phyloP scores from a whole-genome alignment of 2,113 vertebrate species.

The Entomyzon cyanotis region DNA sequence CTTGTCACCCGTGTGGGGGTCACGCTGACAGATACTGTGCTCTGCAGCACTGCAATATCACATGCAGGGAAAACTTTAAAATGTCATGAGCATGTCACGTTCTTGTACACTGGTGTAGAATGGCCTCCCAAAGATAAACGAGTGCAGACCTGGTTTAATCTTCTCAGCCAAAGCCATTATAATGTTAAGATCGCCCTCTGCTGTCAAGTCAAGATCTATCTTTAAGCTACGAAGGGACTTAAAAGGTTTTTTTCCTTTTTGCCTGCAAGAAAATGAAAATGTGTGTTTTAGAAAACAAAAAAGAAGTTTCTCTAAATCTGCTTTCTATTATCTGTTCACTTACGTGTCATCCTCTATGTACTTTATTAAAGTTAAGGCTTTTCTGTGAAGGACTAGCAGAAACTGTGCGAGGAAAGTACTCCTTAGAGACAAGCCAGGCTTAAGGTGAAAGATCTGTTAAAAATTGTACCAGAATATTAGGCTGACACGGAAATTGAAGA shows the following conservation, averaged over 20 bases:
- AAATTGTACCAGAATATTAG: neutral
- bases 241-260: conserved; percentile 95
- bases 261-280: conserved; percentile 74
- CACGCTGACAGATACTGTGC: neutral
- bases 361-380: conserved; percentile 94
- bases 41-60: neutral
- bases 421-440: conserved; percentile 89
- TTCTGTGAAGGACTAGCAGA: conserved; percentile 93
- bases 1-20: neutral
- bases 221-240: conserved; percentile 91
- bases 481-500: neutral
- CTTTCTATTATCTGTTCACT: conserved; percentile 60
- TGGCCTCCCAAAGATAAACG: conserved; percentile 91
- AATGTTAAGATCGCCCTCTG: conserved; percentile 95
- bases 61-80: conserved; percentile 69
- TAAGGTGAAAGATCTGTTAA: conserved; percentile 91
- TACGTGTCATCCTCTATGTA: conserved; percentile 99
- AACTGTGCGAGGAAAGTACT: conserved; percentile 94
- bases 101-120: conserved; percentile 95
- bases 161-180: conserved; percentile 97
- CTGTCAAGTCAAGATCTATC: conserved; percentile 88
- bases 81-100: conserved; percentile 89
- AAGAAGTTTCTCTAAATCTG: neutral
- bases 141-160: conserved; percentile 92
- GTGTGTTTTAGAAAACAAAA: neutral